phyloP scores from a whole-genome alignment of 1,140 invertebrate genomes.

The Anastatus disparis region DNA sequence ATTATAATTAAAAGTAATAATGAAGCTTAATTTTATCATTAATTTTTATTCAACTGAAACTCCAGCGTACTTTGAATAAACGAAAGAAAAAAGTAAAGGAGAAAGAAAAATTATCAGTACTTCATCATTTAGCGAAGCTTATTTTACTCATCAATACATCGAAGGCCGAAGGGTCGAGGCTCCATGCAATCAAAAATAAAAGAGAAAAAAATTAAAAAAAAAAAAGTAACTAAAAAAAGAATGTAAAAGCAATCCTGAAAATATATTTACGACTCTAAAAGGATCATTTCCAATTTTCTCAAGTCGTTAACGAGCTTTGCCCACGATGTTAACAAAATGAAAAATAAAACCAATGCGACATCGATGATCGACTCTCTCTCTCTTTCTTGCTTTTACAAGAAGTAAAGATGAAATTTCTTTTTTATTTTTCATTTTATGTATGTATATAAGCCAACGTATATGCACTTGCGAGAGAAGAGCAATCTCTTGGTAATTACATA shows the following conservation, averaged over 20 bases:
- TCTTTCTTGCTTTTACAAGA: too few species aligned
- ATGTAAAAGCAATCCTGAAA: conserved; percentile 26
- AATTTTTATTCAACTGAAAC: too few species aligned
- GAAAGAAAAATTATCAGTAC: too few species aligned
- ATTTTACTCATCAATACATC: conserved; percentile 7
- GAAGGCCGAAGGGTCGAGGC: conserved; percentile 14
- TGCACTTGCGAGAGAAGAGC: too few species aligned
- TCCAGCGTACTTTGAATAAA: too few species aligned
- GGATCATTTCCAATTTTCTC: conserved; percentile 43
- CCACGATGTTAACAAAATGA: conserved; percentile 24
- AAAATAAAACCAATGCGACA: conserved; percentile 10
- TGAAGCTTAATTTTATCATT: too few species aligned
- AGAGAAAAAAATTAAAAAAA: too few species aligned
- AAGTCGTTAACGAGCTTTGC: conserved; percentile 38
- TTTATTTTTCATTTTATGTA: conserved; percentile 27
- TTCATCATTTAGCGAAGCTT: background rate
- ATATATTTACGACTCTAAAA: conserved; percentile 39
- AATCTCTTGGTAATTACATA: conserved; percentile 69
- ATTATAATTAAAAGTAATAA: too few species aligned
- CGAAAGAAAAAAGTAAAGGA: background rate
- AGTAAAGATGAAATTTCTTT: too few species aligned
- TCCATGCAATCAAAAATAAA: too few species aligned
- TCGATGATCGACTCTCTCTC: conserved; percentile 23
- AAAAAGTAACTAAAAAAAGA: too few species aligned
- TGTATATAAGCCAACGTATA: too few species aligned